phyloP scores from a whole-genome alignment of 2,113 vertebrate genomes.

The Neotragus moschatus region DNA sequence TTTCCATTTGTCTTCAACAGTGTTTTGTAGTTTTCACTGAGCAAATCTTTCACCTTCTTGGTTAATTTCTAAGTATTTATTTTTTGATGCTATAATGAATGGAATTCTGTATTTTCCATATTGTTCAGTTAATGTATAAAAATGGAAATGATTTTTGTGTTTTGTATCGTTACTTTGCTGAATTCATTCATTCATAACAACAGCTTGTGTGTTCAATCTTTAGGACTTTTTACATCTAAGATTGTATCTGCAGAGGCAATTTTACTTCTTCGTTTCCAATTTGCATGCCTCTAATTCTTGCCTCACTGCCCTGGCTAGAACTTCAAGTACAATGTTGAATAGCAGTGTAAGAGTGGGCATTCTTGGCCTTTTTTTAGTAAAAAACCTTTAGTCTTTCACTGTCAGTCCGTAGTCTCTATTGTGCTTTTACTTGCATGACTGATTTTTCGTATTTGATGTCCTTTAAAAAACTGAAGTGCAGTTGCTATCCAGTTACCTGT shows the following conservation, averaged over 20 bases:
- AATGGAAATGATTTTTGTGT: neutral
- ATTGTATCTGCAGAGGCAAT: neutral
- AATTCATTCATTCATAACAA: neutral
- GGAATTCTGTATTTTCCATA: neutral
- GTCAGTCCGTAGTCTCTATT: neutral
- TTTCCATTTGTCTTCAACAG: neutral
- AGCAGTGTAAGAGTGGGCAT: neutral
- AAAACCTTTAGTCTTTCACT: neutral
- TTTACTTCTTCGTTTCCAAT: neutral
- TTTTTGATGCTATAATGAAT: neutral
- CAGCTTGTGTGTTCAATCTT: neutral
- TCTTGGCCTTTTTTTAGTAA: neutral
- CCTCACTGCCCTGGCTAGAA: neutral
- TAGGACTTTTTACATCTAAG: neutral
- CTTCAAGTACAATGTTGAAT: neutral
- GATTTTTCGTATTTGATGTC: neutral
- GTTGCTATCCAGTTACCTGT: neutral
- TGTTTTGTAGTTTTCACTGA: neutral
- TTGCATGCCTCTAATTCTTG: neutral
- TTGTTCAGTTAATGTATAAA: neutral
- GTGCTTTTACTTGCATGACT: neutral
- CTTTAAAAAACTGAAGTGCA: neutral
- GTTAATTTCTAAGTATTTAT: neutral
- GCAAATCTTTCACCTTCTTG: neutral
- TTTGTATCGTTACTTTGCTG: neutral